Percentiles rank a stretch among this genome's conserved stretches.
Conservation (phyloP, 2,113 vertebrate species). For the Coturnix japonica region DNA sequence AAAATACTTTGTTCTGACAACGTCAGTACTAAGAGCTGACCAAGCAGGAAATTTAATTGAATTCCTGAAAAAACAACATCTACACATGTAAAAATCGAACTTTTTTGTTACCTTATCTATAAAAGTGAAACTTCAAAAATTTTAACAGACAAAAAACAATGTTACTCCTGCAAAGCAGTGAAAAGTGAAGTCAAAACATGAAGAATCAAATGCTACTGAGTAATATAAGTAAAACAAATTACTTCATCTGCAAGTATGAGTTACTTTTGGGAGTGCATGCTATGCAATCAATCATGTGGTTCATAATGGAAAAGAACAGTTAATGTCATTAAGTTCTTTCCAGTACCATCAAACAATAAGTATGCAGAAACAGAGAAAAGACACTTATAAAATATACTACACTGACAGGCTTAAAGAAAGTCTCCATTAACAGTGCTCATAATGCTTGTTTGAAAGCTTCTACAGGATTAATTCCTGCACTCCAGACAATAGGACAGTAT, state of each 20-base stretch:
- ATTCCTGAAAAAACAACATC: neutral
- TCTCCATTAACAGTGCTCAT: neutral
- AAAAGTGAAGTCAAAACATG: neutral
- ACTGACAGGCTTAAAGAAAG: neutral
- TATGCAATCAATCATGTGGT: neutral
- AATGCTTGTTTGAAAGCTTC: neutral
- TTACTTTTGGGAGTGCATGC: neutral
- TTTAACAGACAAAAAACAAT: neutral
- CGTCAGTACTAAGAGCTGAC: neutral
- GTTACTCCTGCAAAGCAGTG: accelerated
- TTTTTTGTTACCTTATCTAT: neutral
- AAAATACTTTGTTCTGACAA: neutral
- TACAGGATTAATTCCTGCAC: neutral
- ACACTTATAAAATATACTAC: neutral
- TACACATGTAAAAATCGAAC: neutral
- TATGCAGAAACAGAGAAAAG: neutral
- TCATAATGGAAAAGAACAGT: neutral
- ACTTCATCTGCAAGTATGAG: neutral
- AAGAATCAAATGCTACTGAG: neutral
- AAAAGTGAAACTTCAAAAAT: neutral
- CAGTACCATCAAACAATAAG: neutral
- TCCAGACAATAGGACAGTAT: neutral
- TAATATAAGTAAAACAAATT: neutral
- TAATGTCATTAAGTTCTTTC: neutral
- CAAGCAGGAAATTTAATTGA: neutral